Evolutionary conservation across 2,797 vertebrate species (phyloP).

Genomic region (Nasua narica): DNA sequence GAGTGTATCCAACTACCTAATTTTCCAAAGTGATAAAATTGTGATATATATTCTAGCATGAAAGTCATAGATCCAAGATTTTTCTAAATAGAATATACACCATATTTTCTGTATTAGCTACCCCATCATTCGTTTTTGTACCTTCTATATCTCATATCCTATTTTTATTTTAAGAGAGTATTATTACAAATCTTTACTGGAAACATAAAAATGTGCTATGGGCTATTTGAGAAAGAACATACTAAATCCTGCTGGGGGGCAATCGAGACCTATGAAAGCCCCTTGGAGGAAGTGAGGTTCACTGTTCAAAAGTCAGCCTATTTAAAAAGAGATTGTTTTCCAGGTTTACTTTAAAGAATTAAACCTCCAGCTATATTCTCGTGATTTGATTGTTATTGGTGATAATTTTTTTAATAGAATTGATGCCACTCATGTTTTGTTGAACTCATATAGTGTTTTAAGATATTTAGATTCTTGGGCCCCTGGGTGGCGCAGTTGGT

Average conservation of each 20-base stretch:
- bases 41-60: background rate
- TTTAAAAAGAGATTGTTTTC: background rate
- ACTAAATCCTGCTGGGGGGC: background rate
- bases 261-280: background rate
- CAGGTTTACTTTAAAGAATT: background rate
- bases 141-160: background rate
- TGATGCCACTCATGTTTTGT: background rate
- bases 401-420: background rate
- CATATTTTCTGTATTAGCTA: background rate
- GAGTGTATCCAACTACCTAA: background rate
- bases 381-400: background rate
- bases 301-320: background rate
- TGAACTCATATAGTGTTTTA: background rate
- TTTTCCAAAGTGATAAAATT: background rate
- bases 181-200: background rate
- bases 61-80: background rate
- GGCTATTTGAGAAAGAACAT: background rate
- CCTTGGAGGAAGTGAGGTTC: background rate
- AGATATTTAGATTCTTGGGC: background rate
- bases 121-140: background rate
- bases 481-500: too few species aligned
- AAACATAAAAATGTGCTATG: background rate
- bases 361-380: background rate
- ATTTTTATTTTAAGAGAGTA: background rate
- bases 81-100: background rate